Conservation (phyloP, 2,888 invertebrate species). For the Parnassius apollo region DNA sequence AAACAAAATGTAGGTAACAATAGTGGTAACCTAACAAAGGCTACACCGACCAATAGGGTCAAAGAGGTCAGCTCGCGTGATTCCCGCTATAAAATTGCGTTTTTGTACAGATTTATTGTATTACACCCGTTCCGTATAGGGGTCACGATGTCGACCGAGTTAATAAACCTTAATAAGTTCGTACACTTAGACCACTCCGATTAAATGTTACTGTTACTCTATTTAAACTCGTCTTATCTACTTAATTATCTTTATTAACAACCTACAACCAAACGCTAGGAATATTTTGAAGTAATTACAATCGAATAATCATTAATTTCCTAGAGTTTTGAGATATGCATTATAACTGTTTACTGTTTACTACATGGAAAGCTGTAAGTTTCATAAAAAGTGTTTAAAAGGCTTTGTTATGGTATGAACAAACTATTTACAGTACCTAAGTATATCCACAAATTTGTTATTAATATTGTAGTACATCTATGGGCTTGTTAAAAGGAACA, state of each 20-base stretch:
- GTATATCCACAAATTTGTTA: no score
- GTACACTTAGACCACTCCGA: slow-evolving; percentile 44
- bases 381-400: neutral
- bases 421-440: no score
- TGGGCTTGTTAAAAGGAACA: no score
- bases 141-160: slow-evolving; percentile 69
- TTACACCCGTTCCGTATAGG: slow-evolving; percentile 58
- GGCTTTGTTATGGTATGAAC: no score
- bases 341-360: slow-evolving; percentile 13
- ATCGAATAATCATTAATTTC: slow-evolving; percentile 24
- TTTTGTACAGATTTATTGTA: slow-evolving; percentile 67
- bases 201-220: slow-evolving; percentile 44
- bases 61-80: slow-evolving; percentile 70
- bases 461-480: no score
- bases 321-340: slow-evolving; percentile 23
- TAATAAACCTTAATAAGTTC: slow-evolving; percentile 69
- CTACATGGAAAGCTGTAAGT: neutral
- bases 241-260: slow-evolving; percentile 49
- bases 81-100: slow-evolving; percentile 65
- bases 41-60: slow-evolving; percentile 51
- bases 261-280: slow-evolving; percentile 5
- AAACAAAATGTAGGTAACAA: slow-evolving; percentile 7
- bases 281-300: slow-evolving; percentile 33
- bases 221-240: slow-evolving; percentile 50
- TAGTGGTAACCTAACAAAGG: slow-evolving; percentile 9